Evolutionary conservation across 2,113 vertebrate genomes (phyloP).

Genomic region (Capra hircus): DNA sequence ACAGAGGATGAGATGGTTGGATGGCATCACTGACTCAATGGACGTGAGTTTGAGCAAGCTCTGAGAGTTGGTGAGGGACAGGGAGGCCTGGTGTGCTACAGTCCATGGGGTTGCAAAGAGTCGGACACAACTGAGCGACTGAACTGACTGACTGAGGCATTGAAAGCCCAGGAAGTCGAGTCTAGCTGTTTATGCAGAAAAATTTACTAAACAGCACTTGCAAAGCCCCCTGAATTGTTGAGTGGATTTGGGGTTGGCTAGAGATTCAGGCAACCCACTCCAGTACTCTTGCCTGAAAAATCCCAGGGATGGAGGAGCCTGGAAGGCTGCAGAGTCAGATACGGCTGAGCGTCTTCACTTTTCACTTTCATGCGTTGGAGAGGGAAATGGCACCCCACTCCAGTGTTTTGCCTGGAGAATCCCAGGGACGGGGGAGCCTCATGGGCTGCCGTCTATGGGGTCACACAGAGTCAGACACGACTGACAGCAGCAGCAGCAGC

Average conservation of each 20-base stretch:
- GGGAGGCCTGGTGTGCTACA: background rate
- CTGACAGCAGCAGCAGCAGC: too few species aligned
- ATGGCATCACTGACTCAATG: background rate
- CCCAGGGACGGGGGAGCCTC: too few species aligned
- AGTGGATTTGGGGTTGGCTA: background rate
- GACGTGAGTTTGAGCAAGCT: background rate
- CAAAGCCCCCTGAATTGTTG: background rate
- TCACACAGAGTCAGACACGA: too few species aligned
- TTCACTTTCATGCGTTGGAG: too few species aligned
- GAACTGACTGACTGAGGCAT: background rate
- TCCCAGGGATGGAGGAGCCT: too few species aligned
- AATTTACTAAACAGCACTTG: background rate
- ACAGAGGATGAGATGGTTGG: background rate
- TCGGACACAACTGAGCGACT: accelerated
- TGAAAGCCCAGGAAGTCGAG: background rate
- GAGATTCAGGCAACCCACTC: background rate
- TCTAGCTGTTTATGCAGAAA: background rate
- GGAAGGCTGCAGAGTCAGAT: too few species aligned
- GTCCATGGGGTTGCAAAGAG: background rate
- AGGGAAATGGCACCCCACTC: too few species aligned
- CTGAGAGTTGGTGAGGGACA: background rate
- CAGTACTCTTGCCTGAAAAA: too few species aligned
- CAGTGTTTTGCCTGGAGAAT: too few species aligned
- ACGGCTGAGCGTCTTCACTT: too few species aligned
- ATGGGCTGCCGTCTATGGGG: too few species aligned